Evolutionary conservation across 2,888 invertebrate genomes (phyloP).

Genomic region (Tenthredo livida): DNA sequence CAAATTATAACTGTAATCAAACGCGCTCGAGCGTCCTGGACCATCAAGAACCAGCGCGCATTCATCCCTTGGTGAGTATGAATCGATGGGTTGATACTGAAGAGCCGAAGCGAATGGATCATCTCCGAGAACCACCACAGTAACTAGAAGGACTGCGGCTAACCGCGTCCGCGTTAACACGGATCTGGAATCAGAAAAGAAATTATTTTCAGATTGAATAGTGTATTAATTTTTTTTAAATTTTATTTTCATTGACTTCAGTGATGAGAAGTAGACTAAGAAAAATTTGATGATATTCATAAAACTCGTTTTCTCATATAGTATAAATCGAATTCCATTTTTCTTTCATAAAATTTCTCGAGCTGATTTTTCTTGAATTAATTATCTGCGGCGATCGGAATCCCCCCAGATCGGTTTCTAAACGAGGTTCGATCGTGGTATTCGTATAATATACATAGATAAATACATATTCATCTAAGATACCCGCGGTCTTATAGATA

Average conservation of each 20-base stretch:
- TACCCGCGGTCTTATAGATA: neutral
- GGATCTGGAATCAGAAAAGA: conserved; percentile 65
- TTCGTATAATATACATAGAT: neutral
- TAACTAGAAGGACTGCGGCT: conserved; percentile 62
- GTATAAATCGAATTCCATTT: neutral
- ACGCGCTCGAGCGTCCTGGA: conserved; percentile 89
- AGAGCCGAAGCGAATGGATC: conserved; percentile 61
- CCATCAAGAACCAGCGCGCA: conserved; percentile 90
- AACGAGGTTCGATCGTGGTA: neutral
- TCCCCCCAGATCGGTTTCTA: neutral
- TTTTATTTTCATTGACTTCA: neutral
- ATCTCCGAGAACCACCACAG: conserved; percentile 47
- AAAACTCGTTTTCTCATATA: neutral
- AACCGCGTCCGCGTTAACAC: conserved; percentile 63
- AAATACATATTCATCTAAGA: neutral
- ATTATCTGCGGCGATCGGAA: neutral
- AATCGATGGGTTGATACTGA: conserved; percentile 71
- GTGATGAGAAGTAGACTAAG: too few species aligned
- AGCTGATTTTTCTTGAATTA: neutral
- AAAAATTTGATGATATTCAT: too few species aligned
- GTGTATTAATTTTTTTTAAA: neutral
- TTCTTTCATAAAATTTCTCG: neutral
- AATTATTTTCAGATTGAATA: neutral
- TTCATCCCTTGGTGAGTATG: conserved; percentile 79
- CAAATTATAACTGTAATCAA: conserved; percentile 92